Base-by-base conservation (phyloP, 1,140 invertebrate genomes). In the Drosophila elegans region DNA sequence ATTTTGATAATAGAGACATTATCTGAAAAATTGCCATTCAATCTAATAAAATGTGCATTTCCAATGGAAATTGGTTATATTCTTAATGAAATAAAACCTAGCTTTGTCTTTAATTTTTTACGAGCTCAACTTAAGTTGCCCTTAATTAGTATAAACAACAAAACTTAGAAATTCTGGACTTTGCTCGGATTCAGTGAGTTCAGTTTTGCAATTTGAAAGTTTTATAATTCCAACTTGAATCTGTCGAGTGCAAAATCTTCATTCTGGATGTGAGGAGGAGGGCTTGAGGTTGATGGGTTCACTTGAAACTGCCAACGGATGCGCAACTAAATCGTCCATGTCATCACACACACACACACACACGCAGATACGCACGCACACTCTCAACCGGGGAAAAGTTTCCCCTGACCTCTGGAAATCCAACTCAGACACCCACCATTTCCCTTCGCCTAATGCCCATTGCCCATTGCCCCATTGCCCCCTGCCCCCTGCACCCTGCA, bases 261-360 rank as follows among this genome's bases (percentile, higher is more conserved):
- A 69, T 41, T 69, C 46, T 36, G 21, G 9, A 29, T 34, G 16
- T 25, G 27, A 13, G 34, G 7, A 29, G 45, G 36, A 42, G 36
- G 12, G 66, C 34, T 67, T 11, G 41, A 46, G 62, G 41, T 68
- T 68, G 64, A 68, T 68, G 48, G 49, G 73, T 61, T 68, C 73
- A 76, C 73, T 77, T 77, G 45, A 55, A 74, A 42, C 67, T 81
- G 68, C 63, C 77, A 78, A 71, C 42, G 54, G 45, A 74, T 66
- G 72, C 63, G 84, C 72, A 89, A 80, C 72, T 89, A 89, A 88
- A 88, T 89, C 83, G 83, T 81, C 81, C 83, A 89, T 76, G 84
- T 86, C 83, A 86, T 73, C 79, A 61, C 69, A 54, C 66, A 55
- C 61, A 67, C 1, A 67, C 16, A 67, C 79, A 61, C 69, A 54